Percentiles rank a stretch among this genome's conserved stretches.
These are phyloP conservation scores for Gorsachius magnificus DNA, from an alignment of 2,797 vertebrate species.

Conservation along the genomic window DNA sequence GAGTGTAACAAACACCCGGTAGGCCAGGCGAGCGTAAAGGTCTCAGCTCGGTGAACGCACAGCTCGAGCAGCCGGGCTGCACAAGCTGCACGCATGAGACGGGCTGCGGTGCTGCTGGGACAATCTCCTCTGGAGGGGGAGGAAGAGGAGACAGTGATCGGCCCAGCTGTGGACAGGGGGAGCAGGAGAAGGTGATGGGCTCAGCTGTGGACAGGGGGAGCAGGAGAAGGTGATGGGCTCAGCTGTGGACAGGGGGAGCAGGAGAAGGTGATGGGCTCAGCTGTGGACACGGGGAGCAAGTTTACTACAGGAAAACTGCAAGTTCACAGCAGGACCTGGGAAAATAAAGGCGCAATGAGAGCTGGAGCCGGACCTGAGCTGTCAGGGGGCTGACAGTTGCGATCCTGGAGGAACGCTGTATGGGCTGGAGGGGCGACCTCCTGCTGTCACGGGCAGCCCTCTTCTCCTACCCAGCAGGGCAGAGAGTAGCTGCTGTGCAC, in stretches of 20 bases:
- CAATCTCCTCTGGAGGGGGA: neutral
- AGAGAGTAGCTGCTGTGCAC: neutral
- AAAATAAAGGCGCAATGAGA: neutral
- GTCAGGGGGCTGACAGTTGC: neutral
- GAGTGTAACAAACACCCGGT: neutral
- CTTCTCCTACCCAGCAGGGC: neutral
- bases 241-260: neutral
- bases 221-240: neutral
- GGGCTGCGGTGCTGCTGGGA: neutral
- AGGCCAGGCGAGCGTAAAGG: neutral
- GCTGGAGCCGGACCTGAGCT: neutral
- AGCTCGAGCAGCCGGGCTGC: neutral
- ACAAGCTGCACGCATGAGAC: neutral
- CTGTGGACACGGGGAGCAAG: neutral
- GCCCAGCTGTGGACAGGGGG: neutral
- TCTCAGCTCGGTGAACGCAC: neutral
- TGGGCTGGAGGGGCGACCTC: neutral
- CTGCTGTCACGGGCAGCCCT: neutral
- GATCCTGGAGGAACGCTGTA: neutral
- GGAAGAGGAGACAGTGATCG: neutral
- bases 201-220: neutral
- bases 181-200: neutral
- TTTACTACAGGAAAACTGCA: neutral
- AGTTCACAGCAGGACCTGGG: neutral
- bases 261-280: neutral